Evolutionary conservation across 2,888 invertebrate genomes (phyloP).

Genomic region (Leistus spinibarbis): DNA sequence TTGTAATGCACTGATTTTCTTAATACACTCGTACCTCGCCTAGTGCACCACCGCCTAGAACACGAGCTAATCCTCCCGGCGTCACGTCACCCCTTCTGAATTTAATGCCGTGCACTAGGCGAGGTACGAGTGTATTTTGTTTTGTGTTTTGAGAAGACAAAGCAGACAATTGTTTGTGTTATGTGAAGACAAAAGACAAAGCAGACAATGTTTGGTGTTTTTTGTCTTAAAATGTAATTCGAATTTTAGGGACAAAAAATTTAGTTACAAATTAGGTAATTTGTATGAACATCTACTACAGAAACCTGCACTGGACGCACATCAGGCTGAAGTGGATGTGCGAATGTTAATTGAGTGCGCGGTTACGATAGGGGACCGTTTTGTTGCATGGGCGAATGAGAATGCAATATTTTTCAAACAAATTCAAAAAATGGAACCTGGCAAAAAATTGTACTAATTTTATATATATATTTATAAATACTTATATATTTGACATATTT

Average conservation of each 20-base stretch:
- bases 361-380: slow-evolving; percentile 61
- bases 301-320: slow-evolving; percentile 58
- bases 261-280: slow-evolving; percentile 61
- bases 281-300: slow-evolving; percentile 64
- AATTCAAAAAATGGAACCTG: slow-evolving; percentile 47
- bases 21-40: too few relatives aligned
- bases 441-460: slow-evolving; percentile 35
- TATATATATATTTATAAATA: background rate
- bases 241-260: slow-evolving; percentile 43
- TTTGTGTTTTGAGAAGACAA: background rate
- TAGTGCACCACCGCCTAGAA: too few relatives aligned
- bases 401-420: slow-evolving; percentile 54
- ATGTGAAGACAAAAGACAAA: too few relatives aligned
- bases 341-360: slow-evolving; percentile 68
- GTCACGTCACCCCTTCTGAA: too few relatives aligned
- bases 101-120: too few relatives aligned
- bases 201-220: too few relatives aligned
- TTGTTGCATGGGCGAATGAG: slow-evolving; percentile 63
- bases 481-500: too few relatives aligned
- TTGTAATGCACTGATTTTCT: background rate
- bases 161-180: too few relatives aligned
- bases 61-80: too few relatives aligned
- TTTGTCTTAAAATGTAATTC: too few relatives aligned
- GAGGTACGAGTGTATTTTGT: background rate
- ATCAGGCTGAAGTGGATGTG: slow-evolving; percentile 74